Evolutionary conservation across 2,113 vertebrate species (phyloP).

Genomic region (Columbina picui): DNA sequence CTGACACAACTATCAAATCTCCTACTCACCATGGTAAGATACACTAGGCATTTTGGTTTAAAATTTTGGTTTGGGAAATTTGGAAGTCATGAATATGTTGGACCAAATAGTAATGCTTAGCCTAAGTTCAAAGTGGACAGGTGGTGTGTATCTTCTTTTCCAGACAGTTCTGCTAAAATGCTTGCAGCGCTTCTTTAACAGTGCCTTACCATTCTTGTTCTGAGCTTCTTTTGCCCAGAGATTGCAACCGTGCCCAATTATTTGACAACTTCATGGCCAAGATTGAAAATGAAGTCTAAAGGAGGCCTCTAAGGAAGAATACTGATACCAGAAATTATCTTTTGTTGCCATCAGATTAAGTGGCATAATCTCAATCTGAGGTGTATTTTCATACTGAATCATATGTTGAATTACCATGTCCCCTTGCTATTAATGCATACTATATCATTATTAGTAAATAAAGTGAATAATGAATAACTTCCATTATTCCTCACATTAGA

Average conservation of each 20-base stretch:
- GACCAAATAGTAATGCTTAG: not conserved
- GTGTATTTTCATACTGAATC: not conserved
- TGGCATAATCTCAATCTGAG: not conserved
- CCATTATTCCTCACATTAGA: not conserved
- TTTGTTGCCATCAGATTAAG: not conserved
- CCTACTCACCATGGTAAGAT: not conserved
- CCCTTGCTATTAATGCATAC: not conserved
- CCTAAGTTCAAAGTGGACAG: not conserved
- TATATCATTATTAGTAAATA: not conserved
- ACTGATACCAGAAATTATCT: not conserved
- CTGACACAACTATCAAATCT: not conserved
- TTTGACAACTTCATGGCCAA: not conserved
- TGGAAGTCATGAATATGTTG: not conserved
- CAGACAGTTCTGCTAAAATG: not conserved
- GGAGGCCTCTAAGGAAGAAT: not conserved
- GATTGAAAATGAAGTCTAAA: not conserved
- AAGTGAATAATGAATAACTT: not conserved
- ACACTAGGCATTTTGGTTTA: not conserved
- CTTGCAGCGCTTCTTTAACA: not conserved
- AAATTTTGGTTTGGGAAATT: not conserved
- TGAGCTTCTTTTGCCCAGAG: not conserved
- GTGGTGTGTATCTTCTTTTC: not conserved
- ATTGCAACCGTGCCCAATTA: not conserved
- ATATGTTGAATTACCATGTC: not conserved
- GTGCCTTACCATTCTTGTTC: not conserved